Conservation (phyloP, 2,113 vertebrate species). For the Hippocampus zosterae region DNA sequence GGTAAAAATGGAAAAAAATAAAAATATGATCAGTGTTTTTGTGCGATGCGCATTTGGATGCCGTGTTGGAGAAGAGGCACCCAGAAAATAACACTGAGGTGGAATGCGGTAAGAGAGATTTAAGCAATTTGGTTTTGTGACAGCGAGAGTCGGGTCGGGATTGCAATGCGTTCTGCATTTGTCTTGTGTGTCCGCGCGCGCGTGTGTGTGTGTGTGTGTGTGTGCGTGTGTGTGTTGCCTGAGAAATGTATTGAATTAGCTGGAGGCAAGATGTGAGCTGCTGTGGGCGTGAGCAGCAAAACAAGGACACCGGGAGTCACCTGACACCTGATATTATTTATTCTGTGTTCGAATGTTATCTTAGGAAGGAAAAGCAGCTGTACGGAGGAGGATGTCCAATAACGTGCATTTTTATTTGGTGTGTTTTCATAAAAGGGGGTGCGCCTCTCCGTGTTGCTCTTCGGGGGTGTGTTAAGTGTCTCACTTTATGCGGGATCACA, state of each 20-base stretch:
- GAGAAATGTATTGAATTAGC: conserved; percentile 53
- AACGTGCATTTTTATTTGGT: conserved; percentile 5
- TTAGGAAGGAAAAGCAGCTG: background rate
- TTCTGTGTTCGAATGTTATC: conserved; percentile 22
- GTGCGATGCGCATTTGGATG: conserved; percentile 21
- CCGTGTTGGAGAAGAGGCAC: conserved; percentile 10
- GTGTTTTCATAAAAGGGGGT: conserved; percentile 8
- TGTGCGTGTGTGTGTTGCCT: conserved; percentile 19
- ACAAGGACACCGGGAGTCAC: conserved; percentile 10
- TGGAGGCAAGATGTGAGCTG: conserved; percentile 25
- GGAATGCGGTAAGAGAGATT: conserved; percentile 27
- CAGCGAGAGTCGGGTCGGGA: conserved; percentile 12
- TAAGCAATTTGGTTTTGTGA: conserved; percentile 15
- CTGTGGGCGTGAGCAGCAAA: conserved; percentile 21
- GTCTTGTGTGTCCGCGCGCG: background rate
- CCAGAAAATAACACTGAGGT: conserved; percentile 19
- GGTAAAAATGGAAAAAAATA: background rate
- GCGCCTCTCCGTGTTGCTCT: conserved; percentile 25
- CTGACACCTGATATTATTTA: conserved; percentile 20
- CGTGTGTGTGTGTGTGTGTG: conserved; percentile 6
- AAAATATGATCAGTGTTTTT: background rate
- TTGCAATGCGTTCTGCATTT: conserved; percentile 2
- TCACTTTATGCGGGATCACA: conserved; percentile 39
- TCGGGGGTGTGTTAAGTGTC: conserved; percentile 35
- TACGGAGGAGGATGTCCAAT: background rate